Evolutionary conservation across 1,140 invertebrate species (phyloP).

Genomic region (Cydia strobilella): DNA sequence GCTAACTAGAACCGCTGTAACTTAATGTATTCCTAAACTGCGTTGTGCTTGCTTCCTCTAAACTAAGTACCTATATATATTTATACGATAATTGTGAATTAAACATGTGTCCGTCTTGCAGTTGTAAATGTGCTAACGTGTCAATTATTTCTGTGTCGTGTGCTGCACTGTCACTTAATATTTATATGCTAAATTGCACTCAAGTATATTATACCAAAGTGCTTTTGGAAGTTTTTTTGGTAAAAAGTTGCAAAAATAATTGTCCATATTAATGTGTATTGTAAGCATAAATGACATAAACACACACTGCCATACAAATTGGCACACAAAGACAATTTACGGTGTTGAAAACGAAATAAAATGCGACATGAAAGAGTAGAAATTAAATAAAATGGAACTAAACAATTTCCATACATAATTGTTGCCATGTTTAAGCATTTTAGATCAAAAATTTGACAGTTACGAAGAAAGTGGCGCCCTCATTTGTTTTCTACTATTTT

Average conservation of each 20-base stretch:
- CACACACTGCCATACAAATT: too few relatives aligned
- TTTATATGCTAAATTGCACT: slow-evolving; percentile 37
- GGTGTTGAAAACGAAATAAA: too few relatives aligned
- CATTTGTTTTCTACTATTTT: too few relatives aligned
- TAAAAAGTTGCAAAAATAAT: neutral
- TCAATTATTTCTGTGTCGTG: slow-evolving; percentile 50
- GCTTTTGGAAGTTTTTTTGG: neutral
- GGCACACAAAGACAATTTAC: too few relatives aligned
- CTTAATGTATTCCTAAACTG: slow-evolving; percentile 43
- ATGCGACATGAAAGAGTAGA: too few relatives aligned
- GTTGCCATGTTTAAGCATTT: too few relatives aligned
- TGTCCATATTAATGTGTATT: too few relatives aligned
- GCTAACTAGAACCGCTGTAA: slow-evolving; percentile 42
- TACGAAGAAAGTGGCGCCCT: too few relatives aligned
- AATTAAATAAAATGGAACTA: too few relatives aligned
- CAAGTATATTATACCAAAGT: neutral
- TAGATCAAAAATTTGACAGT: too few relatives aligned
- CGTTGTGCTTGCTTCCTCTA: slow-evolving; percentile 38
- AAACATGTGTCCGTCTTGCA: slow-evolving; percentile 43
- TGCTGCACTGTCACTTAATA: slow-evolving; percentile 31
- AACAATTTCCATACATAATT: too few relatives aligned
- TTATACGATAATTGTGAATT: slow-evolving; percentile 14
- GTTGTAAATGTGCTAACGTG: slow-evolving; percentile 48
- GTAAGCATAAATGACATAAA: too few relatives aligned
- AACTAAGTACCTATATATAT: slow-evolving; percentile 31